A percentile compares a stretch with the other conserved stretches of the same genome.
Evolutionary conservation across 1,140 invertebrate genomes (phyloP).

Genomic region (Magallana angulata): DNA sequence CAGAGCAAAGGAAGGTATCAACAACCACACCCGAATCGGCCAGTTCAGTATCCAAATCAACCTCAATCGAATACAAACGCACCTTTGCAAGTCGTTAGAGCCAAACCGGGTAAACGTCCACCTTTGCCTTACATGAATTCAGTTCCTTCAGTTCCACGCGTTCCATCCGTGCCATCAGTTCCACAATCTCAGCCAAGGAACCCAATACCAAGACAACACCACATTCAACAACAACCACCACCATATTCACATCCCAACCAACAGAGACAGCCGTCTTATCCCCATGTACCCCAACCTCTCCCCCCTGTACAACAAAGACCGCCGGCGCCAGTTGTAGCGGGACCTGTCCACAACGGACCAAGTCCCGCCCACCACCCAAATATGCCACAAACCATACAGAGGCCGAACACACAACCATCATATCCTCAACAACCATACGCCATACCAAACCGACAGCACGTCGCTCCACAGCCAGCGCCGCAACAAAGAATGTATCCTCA

Average conservation of each 20-base stretch:
- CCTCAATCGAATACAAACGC: not conserved
- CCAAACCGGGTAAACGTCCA: conserved; percentile 17
- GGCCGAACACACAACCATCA: not conserved
- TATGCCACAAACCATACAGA: not conserved
- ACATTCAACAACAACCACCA: not conserved
- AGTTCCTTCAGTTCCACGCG: too few relatives aligned
- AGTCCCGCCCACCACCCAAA: not conserved
- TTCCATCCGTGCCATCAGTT: not conserved
- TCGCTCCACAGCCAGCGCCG: not conserved
- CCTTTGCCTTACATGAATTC: not conserved
- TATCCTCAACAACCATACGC: not conserved
- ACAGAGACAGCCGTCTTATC: conserved; percentile 4
- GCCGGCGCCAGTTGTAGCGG: too few relatives aligned
- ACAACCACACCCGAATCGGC: not conserved
- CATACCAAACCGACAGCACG: not conserved
- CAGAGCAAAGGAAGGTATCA: not conserved
- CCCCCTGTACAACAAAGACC: not conserved
- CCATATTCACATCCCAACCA: conserved; percentile 7
- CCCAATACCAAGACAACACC: not conserved
- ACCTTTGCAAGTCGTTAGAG: not conserved
- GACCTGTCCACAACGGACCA: not conserved
- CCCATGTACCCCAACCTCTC: conserved; percentile 2
- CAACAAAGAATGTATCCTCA: not conserved
- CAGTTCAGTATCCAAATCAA: not conserved
- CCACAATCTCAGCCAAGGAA: too few relatives aligned